Evolutionary conservation across 2,113 vertebrate species (phyloP), one percentile per base, ranked within the genome.

Genomic region (Tenrec ecaudatus): DNA sequence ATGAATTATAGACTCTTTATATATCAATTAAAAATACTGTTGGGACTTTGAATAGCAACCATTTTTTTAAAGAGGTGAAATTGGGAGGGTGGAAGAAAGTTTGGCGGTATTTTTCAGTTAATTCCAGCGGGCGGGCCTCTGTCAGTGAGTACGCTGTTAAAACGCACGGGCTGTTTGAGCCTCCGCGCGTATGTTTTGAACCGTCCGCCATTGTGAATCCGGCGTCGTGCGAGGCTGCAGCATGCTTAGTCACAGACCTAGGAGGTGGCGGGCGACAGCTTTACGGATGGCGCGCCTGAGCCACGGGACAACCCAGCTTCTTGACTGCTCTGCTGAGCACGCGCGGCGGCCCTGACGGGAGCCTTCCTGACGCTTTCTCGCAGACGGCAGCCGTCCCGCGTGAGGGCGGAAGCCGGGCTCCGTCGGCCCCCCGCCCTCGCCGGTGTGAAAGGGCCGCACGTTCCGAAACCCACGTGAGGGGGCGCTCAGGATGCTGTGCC

Each of bases 401-500:
- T 95, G 78, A 93, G 93, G 96, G 96, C 92, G 68, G 94, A 92
- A 93, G 77, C 14, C 0, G 57, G 57, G 10, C 57, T 58, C 17
- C 57, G n/a, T n/a, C n/a, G n/a, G n/a, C n/a, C n/a, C 16, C 8
- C 57, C 57, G 57, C 16, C 16, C 16, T 8, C 60, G 17, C 60
- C 14, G 60, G 20, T 17, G 57, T 17, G 17, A 58, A n/a, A n/a
- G 17, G 57, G 57, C 17, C n/a, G 57, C 57, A 12, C 57, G 57
- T 12, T 17, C 2, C 2, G 0, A 1, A 5, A 11, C 20, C 1
- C 58, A 82, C 87, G 91, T 75, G 87, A 19, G 82, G 62, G 6
- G 1, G 58, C 31, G 14, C 1, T 31, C 62, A 73, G n/a, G 6
- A 96, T 95, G 99, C 96, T 99, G 60, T 98, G 99, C 71, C 98